Base-by-base conservation (phyloP, 1,140 invertebrate species). In the Apis laboriosa region DNA sequence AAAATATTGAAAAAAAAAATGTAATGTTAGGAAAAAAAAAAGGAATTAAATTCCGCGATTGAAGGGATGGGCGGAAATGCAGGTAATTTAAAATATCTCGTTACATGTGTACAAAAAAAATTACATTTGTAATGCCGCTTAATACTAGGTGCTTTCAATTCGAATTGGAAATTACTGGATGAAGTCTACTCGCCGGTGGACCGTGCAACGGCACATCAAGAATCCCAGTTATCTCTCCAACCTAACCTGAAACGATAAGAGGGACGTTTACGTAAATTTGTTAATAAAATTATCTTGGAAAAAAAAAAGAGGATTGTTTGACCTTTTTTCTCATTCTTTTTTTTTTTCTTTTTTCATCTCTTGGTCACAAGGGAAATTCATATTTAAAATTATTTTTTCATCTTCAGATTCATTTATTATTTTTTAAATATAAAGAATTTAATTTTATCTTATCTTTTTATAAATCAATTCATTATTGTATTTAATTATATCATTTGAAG, bases 171-270 rank as follows among this genome's bases (percentile, higher is more conserved):
- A 87, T 83, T 76, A 56, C 43, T 34, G 84, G 80, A 76, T 87
- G 86, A 64, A 87, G 83, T 66, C 84, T 79, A 17, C 85, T 55
- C 9, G 85, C 72, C 4, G 83, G 63, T n/a, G 85, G 78, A 24
- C 72, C 66, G 61, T 79, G 86, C 63, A 88, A 83, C 34, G 86
- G 86, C 73, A 77, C 70, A 74, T 76, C 77, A 34, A 88, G 70
- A 56, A 85, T 60, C 11, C 75, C 78, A 51, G 86, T 60, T 72
- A 88, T 82, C 43, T 88, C 86, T 9, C 86, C 86, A 61, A 85
- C 64, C 28, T 88, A 71, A 75, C 64, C 86, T 88, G 28, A 61
- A 67, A 68, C 34, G 66, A 68, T 63, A 77, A 72, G 56, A 66
- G 15, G 21, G 0, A 49, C 72, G 51, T 49, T 78, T 56, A 21